Base-by-base conservation (phyloP, 2,888 invertebrate species). In the Drosophila neonasuta region DNA sequence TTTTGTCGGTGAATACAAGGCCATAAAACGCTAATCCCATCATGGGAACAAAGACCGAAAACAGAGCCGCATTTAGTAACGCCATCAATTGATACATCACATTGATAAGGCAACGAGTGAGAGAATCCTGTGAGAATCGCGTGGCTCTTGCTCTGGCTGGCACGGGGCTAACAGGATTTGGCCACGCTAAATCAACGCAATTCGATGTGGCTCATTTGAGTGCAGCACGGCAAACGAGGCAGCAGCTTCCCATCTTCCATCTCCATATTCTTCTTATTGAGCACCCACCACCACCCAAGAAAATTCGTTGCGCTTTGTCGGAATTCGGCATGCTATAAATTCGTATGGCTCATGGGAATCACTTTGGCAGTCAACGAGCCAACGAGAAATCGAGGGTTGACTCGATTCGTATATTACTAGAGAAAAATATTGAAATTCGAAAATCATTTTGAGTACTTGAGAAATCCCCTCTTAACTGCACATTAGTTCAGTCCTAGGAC, bases 271-370 rank as follows among this genome's bases (percentile, higher is more conserved):
- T 24, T 6, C 6, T 6, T 24, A 24, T 24, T 24, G 32, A 52
- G 71, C 77, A 74, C 49, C 71, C 71, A 84, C 70, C 71, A 84
- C 70, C 77, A 73, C 86, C 87, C 87, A 65, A 73, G 75, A 72
- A 72, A 80, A 90, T 90, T 91, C 80, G 90, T 68, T 88, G 77
- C 88, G 90, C 91, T 89, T 88, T 89, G 91, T 89, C 86, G 87
- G 74, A 88, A 91, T 90, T 91, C 68, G 90, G 54, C 71, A 84
- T 74, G 84, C 88, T 73, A 80, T 75, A 87, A 78, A 80, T 77
- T 79, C 62, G 56, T 63, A 24, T 57, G 73, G 74, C 84, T 74
- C 88, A 72, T 88, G 88, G 84, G 88, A 85, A 77, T 77, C 65
- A 9, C 10, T 44, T 55, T 41, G 48, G 48, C 66, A 34, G 24